A percentile compares a stretch with the other conserved stretches of the same genome.
Conservation (phyloP, 2,113 vertebrate genomes). For the Papio anubis region DNA sequence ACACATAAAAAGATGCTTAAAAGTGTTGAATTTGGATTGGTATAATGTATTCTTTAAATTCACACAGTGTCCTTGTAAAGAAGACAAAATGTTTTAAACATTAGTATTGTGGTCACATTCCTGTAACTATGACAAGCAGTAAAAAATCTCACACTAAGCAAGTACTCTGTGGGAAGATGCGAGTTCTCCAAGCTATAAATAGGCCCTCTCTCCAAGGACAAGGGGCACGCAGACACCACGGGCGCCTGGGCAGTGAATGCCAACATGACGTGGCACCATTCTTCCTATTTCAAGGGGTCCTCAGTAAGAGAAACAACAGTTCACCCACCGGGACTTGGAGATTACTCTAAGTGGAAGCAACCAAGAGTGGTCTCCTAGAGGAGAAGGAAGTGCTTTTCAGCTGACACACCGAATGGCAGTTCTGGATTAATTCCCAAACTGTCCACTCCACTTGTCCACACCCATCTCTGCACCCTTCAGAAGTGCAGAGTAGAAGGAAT, state of each 20-base stretch:
- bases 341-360: neutral
- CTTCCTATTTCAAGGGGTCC: too few relatives aligned
- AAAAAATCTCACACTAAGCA: neutral
- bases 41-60: neutral
- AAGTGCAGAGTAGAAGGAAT: accelerated
- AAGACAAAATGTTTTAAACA: too few relatives aligned
- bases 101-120: neutral
- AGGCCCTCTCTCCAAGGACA: neutral
- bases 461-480: neutral
- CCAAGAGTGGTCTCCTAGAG: accelerated
- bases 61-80: neutral
- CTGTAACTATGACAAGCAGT: accelerated
- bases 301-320: accelerated
- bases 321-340: accelerated
- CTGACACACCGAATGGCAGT: accelerated
- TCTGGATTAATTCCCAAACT: neutral
- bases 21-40: too few relatives aligned
- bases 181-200: neutral
- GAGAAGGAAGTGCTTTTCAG: neutral
- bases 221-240: neutral
- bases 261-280: neutral
- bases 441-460: neutral
- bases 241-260: neutral
- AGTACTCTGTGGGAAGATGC: neutral
- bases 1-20: neutral